Evolutionary conservation across 1,140 invertebrate genomes (phyloP).

Genomic region (Phocides pigmalion): DNA sequence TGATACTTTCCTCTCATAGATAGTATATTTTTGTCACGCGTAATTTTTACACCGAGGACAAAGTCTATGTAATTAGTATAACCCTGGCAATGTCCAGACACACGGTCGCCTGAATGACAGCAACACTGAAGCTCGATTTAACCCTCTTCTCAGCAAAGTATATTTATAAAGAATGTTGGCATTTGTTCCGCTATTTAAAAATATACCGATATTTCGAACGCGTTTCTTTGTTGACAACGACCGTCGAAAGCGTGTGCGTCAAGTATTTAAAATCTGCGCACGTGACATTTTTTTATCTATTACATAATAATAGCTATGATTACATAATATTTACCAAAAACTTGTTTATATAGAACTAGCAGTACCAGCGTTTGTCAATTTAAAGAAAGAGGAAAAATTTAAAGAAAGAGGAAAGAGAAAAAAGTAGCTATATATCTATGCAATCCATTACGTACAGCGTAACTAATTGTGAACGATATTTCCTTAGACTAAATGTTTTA

Average conservation of each 20-base stretch:
- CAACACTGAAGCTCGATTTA: constrained; percentile 9
- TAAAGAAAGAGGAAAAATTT: no score
- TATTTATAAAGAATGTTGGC: constrained; percentile 24
- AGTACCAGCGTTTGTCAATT: no score
- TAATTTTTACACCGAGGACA: not conserved
- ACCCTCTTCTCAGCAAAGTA: not conserved
- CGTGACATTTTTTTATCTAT: not conserved
- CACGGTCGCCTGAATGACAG: constrained; percentile 2
- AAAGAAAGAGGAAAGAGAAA: no score
- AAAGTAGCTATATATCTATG: no score
- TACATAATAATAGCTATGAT: no score
- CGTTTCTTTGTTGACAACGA: constrained; percentile 5
- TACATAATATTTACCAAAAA: no score
- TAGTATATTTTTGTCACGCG: not conserved
- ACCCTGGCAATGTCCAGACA: constrained; percentile 1
- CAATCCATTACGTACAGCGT: no score
- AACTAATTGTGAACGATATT: no score
- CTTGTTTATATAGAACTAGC: no score
- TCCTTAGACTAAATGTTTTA: no score
- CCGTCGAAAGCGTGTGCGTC: not conserved
- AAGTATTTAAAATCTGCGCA: not conserved
- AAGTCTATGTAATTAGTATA: not conserved
- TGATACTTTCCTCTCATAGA: no score
- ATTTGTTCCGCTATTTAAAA: constrained; percentile 19
- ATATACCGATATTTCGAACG: constrained; percentile 13